A percentile compares a stretch with the other conserved stretches of the same genome.
Evolutionary conservation across 1,140 invertebrate species (phyloP).

Genomic region (Palaemon carinicauda): DNA sequence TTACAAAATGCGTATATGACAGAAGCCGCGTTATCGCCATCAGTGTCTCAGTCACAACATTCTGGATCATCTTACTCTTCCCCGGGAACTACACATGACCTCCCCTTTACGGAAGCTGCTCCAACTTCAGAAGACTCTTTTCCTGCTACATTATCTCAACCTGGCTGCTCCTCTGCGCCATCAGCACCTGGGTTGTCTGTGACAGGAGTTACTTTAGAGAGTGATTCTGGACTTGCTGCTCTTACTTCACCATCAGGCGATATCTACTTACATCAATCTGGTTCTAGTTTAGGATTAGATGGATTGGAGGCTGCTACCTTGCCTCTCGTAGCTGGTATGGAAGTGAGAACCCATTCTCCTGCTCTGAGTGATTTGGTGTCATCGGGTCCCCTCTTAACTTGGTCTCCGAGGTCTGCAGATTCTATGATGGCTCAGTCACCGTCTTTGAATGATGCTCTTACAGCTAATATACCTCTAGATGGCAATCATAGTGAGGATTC

Average conservation of each 20-base stretch:
- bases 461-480: constrained; percentile 59
- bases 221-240: constrained; percentile 29
- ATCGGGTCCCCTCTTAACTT: constrained; percentile 54
- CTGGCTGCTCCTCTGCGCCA: constrained; percentile 38
- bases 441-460: constrained; percentile 57
- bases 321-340: constrained; percentile 55
- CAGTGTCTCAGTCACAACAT: constrained; percentile 56
- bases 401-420: constrained; percentile 59
- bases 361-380: constrained; percentile 58
- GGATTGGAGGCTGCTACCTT: constrained; percentile 46
- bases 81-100: constrained; percentile 44
- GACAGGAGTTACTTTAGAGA: constrained; percentile 36
- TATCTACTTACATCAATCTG: constrained; percentile 58
- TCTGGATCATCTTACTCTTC: constrained; percentile 53
- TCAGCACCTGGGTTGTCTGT: constrained; percentile 26
- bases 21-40: constrained; percentile 58
- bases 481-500: constrained; percentile 58
- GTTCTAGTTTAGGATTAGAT: constrained; percentile 52
- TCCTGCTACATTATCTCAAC: not conserved
- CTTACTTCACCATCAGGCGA: constrained; percentile 56
- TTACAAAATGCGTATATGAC: constrained; percentile 60
- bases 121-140: constrained; percentile 32
- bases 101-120: constrained; percentile 29
- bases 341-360: constrained; percentile 56
- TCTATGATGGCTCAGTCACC: constrained; percentile 59